Conservation (phyloP, 2,888 invertebrate species). For the Meliscaeva auricollis region DNA sequence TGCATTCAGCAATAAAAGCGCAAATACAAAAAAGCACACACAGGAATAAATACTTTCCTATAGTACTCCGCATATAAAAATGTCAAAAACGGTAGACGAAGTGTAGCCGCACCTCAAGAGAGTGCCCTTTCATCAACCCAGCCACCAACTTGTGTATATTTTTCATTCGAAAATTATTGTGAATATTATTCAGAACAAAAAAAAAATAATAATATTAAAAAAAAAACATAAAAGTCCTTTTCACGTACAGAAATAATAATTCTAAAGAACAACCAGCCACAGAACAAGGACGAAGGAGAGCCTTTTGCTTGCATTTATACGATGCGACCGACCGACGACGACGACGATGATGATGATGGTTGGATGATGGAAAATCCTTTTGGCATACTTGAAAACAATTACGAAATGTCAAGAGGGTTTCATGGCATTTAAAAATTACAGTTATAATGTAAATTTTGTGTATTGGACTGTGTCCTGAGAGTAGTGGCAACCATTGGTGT, state of each 20-base stretch:
- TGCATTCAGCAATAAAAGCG: constrained; percentile 50
- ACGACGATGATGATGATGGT: not conserved
- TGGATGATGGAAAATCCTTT: constrained; percentile 57
- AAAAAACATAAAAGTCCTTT: constrained; percentile 48
- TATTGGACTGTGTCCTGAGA: constrained; percentile 65
- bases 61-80: not conserved
- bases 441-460: constrained; percentile 76
- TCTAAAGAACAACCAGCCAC: constrained; percentile 61
- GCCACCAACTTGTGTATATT: constrained; percentile 39
- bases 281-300: constrained; percentile 24
- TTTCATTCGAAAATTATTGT: constrained; percentile 43
- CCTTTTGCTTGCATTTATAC: not conserved
- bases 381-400: constrained; percentile 77
- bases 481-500: constrained; percentile 31
- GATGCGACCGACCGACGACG: not conserved
- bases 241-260: constrained; percentile 59
- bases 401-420: constrained; percentile 77
- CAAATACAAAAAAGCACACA: constrained; percentile 40
- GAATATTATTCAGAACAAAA: not conserved
- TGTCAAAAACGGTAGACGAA: constrained; percentile 42
- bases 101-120: constrained; percentile 75
- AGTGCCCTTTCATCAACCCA: constrained; percentile 36
- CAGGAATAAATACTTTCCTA: not conserved
- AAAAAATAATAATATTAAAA: constrained; percentile 5
- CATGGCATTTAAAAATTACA: constrained; percentile 75